phyloP scores from a whole-genome alignment of 2,888 invertebrate species.

The Cryptops parisi region DNA sequence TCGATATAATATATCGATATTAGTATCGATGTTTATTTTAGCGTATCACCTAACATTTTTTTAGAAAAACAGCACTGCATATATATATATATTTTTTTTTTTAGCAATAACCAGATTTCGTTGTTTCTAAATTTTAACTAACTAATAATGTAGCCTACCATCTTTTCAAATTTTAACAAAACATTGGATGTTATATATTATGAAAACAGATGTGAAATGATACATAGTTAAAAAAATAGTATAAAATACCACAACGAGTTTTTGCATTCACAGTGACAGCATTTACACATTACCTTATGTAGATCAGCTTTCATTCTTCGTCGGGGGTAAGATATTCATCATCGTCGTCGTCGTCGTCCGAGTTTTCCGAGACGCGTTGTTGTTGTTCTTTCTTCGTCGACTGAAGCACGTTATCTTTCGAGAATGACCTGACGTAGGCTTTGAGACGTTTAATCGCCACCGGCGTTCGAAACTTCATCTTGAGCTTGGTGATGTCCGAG shows the following conservation, averaged over 20 bases:
- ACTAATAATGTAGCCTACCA: too few relatives aligned
- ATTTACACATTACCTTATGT: background rate
- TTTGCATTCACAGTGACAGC: background rate
- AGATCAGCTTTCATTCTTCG: background rate
- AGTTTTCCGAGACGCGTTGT: too few relatives aligned
- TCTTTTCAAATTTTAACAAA: too few relatives aligned
- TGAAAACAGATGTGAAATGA: background rate
- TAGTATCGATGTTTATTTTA: too few relatives aligned
- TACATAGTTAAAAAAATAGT: background rate
- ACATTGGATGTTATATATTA: background rate
- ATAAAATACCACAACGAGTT: background rate
- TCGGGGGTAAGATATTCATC: background rate
- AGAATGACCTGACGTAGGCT: constrained; percentile 15
- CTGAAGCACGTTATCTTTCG: background rate
- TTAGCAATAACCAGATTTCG: too few relatives aligned
- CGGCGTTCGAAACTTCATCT: constrained; percentile 12
- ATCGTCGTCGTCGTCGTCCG: background rate
- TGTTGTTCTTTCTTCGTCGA: background rate
- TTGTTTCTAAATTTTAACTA: too few relatives aligned
- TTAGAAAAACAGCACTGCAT: too few relatives aligned
- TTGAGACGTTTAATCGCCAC: constrained; percentile 12
- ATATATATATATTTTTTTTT: too few relatives aligned
- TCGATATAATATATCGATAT: too few relatives aligned
- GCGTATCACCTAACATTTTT: too few relatives aligned
- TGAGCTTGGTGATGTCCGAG: constrained; percentile 15